Base-by-base conservation (phyloP, 64 coral and sea anemone genomes). In the Stylophora pistillata region DNA sequence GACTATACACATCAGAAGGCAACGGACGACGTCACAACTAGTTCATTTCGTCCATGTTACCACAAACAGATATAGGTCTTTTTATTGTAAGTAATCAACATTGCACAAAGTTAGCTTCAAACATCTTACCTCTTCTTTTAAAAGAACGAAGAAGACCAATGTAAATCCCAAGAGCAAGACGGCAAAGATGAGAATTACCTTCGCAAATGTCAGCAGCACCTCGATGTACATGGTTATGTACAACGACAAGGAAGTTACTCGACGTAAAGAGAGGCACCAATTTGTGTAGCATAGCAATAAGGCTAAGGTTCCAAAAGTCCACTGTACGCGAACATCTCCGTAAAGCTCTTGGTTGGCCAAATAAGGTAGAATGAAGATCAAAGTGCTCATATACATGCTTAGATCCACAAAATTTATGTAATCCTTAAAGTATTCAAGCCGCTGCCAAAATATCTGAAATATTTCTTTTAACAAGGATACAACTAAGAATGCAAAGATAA, bases 161-260 rank as follows among this genome's bases (percentile, higher is more conserved):
- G 65, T 34, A 68, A 56, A 93, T 9, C 91, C 81, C 10, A 97
- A 55, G 10, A 97, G 56, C 23, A 93, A 77, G 13, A 87, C 57
- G 2, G 76, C 34, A 57, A 97, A 97, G 9, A 97, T 84, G 37
- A 57, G 16, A 17, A 97, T 74, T 15, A 97, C 91, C 58, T 90
- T 97, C 9, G 86, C 3, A 59, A 97, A 97, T 0, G 95, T 93
- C 28, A 76, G 18, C 23, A 89, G 70, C 9, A 97, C 95, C 57
- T 97, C 95, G n/a, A 97, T 53, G 62, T 93, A 97, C 95, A 97
- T 97, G 15, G 87, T 79, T 34, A 97, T 83, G 53, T 97, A 97
- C 16, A 97, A 54, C 0, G 91, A 91, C 14, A 79, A 81, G 0
- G 85, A 31, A 13, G 91, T 88, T 79, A 97, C 13, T 25, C 91